Evolutionary conservation across 2,113 vertebrate species (phyloP).

Genomic region (Hucho hucho): DNA sequence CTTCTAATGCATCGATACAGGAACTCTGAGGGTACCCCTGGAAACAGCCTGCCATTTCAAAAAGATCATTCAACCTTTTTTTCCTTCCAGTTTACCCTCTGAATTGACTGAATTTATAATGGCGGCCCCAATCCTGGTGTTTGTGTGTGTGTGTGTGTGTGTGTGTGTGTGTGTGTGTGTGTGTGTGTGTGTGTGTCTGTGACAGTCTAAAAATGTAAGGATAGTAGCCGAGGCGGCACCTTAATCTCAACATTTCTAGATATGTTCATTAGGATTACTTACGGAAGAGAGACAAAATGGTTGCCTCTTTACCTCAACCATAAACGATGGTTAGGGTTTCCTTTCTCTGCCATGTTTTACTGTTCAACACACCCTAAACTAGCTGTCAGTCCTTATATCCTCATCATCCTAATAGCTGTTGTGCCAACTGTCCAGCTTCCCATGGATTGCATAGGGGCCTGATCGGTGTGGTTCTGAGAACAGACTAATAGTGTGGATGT

Average conservation of each 20-base stretch:
- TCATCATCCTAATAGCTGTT: constrained; percentile 2
- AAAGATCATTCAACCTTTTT: constrained; percentile 27
- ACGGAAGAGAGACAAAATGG: constrained; percentile 33
- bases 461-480: constrained; percentile 57
- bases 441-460: constrained; percentile 73
- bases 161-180: no score
- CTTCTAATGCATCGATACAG: constrained; percentile 9
- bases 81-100: constrained; percentile 26
- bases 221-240: constrained; percentile 28
- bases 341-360: constrained; percentile 17
- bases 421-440: constrained; percentile 34
- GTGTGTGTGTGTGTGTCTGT: no score
- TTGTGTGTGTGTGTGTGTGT: no score
- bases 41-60: neutral
- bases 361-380: neutral
- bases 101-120: constrained; percentile 36
- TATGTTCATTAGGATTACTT: constrained; percentile 35
- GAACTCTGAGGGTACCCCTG: constrained; percentile 4
- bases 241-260: constrained; percentile 28
- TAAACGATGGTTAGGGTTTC: constrained; percentile 14
- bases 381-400: neutral
- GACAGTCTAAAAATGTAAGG: constrained; percentile 54
- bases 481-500: constrained; percentile 23
- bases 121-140: no score
- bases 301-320: constrained; percentile 28